Percentiles rank a stretch among this genome's conserved stretches.
These are phyloP conservation scores for Psylliodes chrysocephalus DNA, from an alignment of 2,888 invertebrate species.

Conservation along the genomic window DNA sequence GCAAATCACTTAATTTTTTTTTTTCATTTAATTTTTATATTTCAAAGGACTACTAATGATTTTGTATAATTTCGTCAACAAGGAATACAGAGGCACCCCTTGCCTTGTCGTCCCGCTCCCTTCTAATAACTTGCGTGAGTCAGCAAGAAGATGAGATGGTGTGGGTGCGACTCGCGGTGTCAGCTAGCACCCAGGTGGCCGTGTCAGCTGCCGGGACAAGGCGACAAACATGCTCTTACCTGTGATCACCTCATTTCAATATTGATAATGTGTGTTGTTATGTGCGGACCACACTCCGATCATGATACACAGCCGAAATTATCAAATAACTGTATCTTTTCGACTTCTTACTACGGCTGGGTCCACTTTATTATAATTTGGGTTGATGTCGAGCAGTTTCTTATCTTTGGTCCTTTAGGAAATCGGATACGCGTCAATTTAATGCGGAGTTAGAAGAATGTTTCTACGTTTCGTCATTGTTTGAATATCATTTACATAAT, in stretches of 20 bases:
- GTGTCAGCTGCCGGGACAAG: slow-evolving; percentile 62
- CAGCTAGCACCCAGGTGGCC: slow-evolving; percentile 62
- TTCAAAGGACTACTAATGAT: neutral
- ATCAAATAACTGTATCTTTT: slow-evolving; percentile 25
- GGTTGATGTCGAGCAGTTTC: neutral
- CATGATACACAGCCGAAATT: slow-evolving; percentile 26
- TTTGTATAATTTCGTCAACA: neutral
- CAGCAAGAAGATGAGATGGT: slow-evolving; percentile 53
- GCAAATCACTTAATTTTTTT: too few species aligned
- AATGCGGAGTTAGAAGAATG: neutral
- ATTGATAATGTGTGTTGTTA: slow-evolving; percentile 59
- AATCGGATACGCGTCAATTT: neutral
- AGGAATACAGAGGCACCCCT: neutral
- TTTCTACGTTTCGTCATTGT: neutral
- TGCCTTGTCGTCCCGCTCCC: neutral
- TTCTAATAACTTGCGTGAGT: slow-evolving; percentile 58
- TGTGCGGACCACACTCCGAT: slow-evolving; percentile 56
- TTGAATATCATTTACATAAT: too few species aligned
- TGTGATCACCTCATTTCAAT: slow-evolving; percentile 61
- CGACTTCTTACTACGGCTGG: slow-evolving; percentile 2
- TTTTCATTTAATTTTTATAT: too few species aligned
- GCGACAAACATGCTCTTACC: slow-evolving; percentile 56
- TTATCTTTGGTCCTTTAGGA: neutral
- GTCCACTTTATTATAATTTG: slow-evolving; percentile 13
- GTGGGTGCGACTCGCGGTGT: slow-evolving; percentile 41